Conservation (phyloP, 2,888 invertebrate species). For the Macrophya alboannulata region DNA sequence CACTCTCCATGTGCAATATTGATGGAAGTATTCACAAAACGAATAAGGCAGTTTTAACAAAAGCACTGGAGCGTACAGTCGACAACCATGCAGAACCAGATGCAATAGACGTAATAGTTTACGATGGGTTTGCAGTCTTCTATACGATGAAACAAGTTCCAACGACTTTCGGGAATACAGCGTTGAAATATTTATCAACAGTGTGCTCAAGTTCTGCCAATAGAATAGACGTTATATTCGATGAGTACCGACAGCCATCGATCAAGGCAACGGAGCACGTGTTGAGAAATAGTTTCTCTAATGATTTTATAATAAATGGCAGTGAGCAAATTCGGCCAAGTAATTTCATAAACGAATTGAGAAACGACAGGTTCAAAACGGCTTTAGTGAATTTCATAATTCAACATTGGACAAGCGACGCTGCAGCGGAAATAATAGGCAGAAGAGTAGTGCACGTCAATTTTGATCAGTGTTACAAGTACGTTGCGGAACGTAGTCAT, state of each 20-base stretch:
- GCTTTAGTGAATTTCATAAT: constrained; percentile 57
- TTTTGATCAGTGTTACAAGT: constrained; percentile 30
- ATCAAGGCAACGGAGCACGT: constrained; percentile 64
- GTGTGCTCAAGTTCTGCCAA: constrained; percentile 36
- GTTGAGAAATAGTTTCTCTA: constrained; percentile 59
- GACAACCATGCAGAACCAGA: neutral
- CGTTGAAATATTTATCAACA: constrained; percentile 35
- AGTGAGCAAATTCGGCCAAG: constrained; percentile 43
- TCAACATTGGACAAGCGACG: constrained; percentile 57
- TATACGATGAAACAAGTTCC: constrained; percentile 48
- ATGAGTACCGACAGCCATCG: constrained; percentile 61
- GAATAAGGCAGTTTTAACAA: constrained; percentile 61
- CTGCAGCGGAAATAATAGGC: constrained; percentile 53
- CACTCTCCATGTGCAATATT: constrained; percentile 61
- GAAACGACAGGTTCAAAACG: constrained; percentile 56
- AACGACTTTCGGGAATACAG: constrained; percentile 24
- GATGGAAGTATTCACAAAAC: constrained; percentile 63
- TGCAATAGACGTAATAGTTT: constrained; percentile 13
- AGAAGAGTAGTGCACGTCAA: neutral
- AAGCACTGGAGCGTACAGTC: constrained; percentile 56
- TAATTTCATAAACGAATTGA: constrained; percentile 56
- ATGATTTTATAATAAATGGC: constrained; percentile 45
- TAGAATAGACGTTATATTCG: constrained; percentile 65
- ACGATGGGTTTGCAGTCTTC: constrained; percentile 40
- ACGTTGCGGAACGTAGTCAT: constrained; percentile 38